A percentile compares a stretch with the other conserved stretches of the same genome.
phyloP scores from a whole-genome alignment of 2,113 vertebrate species.

The Gasterosteus aculeatus region DNA sequence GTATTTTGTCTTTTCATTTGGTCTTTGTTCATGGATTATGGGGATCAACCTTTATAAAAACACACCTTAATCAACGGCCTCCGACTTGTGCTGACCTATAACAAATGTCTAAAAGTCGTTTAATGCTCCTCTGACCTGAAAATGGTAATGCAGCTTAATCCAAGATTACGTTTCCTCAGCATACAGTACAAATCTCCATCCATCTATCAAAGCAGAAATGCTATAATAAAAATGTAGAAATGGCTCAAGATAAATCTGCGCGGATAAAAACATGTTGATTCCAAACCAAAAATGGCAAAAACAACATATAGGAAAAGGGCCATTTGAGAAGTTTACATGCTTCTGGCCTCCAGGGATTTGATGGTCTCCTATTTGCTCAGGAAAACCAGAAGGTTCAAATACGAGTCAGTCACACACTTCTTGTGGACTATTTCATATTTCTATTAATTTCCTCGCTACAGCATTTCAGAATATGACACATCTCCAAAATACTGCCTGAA shows the following conservation, averaged over 20 bases:
- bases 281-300: slow-evolving; percentile 50
- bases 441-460: not conserved
- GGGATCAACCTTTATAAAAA: not conserved
- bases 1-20: not conserved
- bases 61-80: not conserved
- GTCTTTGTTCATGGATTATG: not conserved
- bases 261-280: slow-evolving; percentile 49
- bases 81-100: no score
- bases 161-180: slow-evolving; percentile 70
- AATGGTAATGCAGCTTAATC: slow-evolving; percentile 68
- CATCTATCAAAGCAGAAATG: slow-evolving; percentile 71
- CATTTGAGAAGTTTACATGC: slow-evolving; percentile 33
- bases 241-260: slow-evolving; percentile 48
- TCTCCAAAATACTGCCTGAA: slow-evolving; percentile 4
- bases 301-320: slow-evolving; percentile 43
- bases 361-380: slow-evolving; percentile 11
- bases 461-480: slow-evolving; percentile 20
- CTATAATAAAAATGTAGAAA: slow-evolving; percentile 64
- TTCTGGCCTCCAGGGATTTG: slow-evolving; percentile 32
- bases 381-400: slow-evolving; percentile 33
- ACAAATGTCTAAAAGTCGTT: no score
- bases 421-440: not conserved
- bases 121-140: slow-evolving; percentile 42
- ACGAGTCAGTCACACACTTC: slow-evolving; percentile 23
- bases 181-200: slow-evolving; percentile 61